Conservation (phyloP, 1,140 invertebrate species). For the Achroia grisella region DNA sequence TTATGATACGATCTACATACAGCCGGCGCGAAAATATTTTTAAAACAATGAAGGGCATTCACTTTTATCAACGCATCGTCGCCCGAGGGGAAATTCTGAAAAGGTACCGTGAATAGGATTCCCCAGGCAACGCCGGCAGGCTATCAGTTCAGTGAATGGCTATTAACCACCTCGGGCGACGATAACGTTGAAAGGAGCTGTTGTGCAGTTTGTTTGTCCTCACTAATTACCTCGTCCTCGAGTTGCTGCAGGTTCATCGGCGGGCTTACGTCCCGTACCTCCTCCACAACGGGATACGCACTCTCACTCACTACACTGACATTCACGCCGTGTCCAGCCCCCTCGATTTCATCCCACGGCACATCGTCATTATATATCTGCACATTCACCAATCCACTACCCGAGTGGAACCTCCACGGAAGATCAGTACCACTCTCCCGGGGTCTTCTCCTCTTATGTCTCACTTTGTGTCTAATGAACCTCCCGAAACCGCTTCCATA, state of each 20-base stretch:
- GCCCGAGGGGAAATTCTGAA: slow-evolving; percentile 41
- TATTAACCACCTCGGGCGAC: slow-evolving; percentile 55
- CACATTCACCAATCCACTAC: slow-evolving; percentile 40
- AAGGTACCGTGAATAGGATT: slow-evolving; percentile 39
- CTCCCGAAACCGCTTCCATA: slow-evolving; percentile 43
- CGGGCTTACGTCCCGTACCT: slow-evolving; percentile 39
- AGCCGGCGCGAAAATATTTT: slow-evolving; percentile 42
- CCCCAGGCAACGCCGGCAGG: slow-evolving; percentile 31
- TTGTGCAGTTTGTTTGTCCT: slow-evolving; percentile 33
- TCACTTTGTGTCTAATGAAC: slow-evolving; percentile 55
- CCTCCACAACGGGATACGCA: slow-evolving; percentile 32
- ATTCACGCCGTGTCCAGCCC: slow-evolving; percentile 28
- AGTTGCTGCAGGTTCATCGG: slow-evolving; percentile 54
- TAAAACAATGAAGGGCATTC: slow-evolving; percentile 55
- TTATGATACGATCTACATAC: slow-evolving; percentile 38
- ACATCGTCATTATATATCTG: slow-evolving; percentile 49
- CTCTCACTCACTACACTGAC: slow-evolving; percentile 59
- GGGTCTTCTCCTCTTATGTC: slow-evolving; percentile 55
- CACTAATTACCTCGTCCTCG: slow-evolving; percentile 55
- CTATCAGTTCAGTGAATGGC: slow-evolving; percentile 48
- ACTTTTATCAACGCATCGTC: slow-evolving; percentile 56
- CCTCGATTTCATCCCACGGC: slow-evolving; percentile 53
- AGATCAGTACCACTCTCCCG: slow-evolving; percentile 48
- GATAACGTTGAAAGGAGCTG: slow-evolving; percentile 45
- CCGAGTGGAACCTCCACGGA: slow-evolving; percentile 59